Evolutionary conservation across 2,888 invertebrate genomes (phyloP).

Genomic region (Eugnorisma glareosa): DNA sequence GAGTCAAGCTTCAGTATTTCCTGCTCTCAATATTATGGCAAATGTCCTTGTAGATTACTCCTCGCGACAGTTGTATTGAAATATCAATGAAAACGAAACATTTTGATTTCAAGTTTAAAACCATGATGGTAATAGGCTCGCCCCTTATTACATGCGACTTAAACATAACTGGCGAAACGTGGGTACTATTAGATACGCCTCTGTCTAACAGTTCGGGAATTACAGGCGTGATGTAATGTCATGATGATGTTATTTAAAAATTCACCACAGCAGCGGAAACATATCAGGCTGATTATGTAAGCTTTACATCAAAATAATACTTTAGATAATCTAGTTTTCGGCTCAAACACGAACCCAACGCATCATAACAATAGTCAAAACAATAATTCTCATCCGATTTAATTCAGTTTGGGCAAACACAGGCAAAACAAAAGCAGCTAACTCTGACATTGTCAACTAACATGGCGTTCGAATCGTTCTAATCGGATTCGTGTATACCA

Average conservation of each 20-base stretch:
- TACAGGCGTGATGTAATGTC: background rate
- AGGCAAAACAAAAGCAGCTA: constrained; percentile 60
- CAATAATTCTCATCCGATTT: constrained; percentile 60
- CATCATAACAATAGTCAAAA: constrained; percentile 55
- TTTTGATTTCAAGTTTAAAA: background rate
- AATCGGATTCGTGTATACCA: constrained; percentile 64
- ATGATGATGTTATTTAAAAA: background rate
- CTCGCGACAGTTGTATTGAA: background rate
- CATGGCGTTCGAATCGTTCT: constrained; percentile 62
- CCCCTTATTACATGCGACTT: background rate
- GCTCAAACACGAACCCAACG: constrained; percentile 10
- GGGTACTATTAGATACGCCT: background rate
- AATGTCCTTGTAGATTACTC: background rate
- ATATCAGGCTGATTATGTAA: background rate
- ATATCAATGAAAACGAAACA: background rate
- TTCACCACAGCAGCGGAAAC: background rate
- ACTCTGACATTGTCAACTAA: constrained; percentile 60
- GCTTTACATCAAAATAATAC: constrained; percentile 9
- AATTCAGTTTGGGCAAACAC: constrained; percentile 61
- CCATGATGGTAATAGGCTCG: background rate
- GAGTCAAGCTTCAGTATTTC: background rate
- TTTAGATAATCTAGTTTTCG: constrained; percentile 34
- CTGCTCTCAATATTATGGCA: background rate
- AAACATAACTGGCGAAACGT: background rate
- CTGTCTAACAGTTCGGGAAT: background rate